Evolutionary conservation across 2,113 vertebrate species (phyloP), one percentile per base, ranked within the genome.

Genomic region (Athene noctua): DNA sequence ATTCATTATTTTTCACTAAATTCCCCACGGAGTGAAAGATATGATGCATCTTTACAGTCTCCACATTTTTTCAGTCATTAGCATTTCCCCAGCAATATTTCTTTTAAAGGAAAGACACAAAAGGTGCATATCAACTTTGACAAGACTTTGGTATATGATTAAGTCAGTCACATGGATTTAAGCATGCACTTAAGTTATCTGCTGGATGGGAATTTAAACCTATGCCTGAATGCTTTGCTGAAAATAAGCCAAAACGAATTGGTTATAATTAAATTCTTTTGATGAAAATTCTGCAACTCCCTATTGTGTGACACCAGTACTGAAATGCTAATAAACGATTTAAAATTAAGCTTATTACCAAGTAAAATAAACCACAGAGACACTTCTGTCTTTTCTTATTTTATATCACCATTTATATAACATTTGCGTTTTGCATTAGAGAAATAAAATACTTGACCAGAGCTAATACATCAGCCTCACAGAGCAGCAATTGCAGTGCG

Each of bases 251-350:
- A 73, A 90, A 93, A 67, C 19, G 23, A 92, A 95, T 91, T 70
- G 32, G 62, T 59, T 95, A 70, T 84, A 97, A 92, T 88, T 91
- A 87, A 94, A 94, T 96, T 84, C 91, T 88, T 94, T 91, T 97
- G 92, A 96, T 87, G 79, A 96, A 82, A 89, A 59, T 88, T 87
- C 91, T 94, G 80, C 70, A 96, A 66, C 78, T 96, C 97, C 93
- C 95, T 59, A 70, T 63, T 91, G 89, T 90, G 58, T 90, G 89
- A 82, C 47, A 95, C 15, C 54, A 94, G 70, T 62, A 83, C 87
- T 83, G 89, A 95, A 97, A 96, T 96, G 94, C 94, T 94, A 96
- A 97, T 96, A 90, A 85, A 95, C 74, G 78, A 79, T 62, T 94
- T 88, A 80, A 96, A 94, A 91, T 85, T 51, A 92, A 62, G 89